A percentile compares a stretch with the other conserved stretches of the same genome.
Evolutionary conservation across 2,888 invertebrate species (phyloP).

Genomic region (Drosophila merina): DNA sequence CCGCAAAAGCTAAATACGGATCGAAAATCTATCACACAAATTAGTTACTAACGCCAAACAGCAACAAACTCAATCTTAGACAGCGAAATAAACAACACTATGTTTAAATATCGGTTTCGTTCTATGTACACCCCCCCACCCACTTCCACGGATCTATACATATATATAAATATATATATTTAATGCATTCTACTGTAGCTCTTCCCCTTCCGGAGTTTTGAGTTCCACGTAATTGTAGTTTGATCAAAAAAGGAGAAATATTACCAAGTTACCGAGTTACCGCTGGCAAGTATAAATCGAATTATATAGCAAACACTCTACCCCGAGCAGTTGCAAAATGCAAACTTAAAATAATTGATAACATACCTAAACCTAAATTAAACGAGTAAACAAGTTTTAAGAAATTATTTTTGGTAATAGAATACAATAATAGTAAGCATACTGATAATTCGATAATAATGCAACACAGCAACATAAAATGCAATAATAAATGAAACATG

Average conservation of each 20-base stretch:
- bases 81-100: conserved; percentile 31
- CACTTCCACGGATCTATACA: conserved; percentile 20
- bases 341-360: conserved; percentile 70
- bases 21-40: conserved; percentile 53
- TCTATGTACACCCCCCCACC: conserved; percentile 56
- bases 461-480: conserved; percentile 60
- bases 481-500: conserved; percentile 78
- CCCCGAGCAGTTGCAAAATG: conserved; percentile 49
- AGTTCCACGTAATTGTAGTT: conserved; percentile 64
- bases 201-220: conserved; percentile 57
- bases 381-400: conserved; percentile 74
- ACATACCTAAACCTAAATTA: conserved; percentile 68
- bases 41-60: conserved; percentile 48
- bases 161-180: conserved; percentile 32
- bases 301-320: conserved; percentile 51
- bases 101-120: conserved; percentile 69
- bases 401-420: conserved; percentile 83
- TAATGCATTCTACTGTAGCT: conserved; percentile 61
- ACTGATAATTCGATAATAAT: conserved; percentile 69
- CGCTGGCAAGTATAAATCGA: conserved; percentile 70
- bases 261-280: conserved; percentile 52
- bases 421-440: conserved; percentile 69
- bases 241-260: conserved; percentile 47
- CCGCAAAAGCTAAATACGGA: conserved; percentile 43
- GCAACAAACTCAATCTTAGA: conserved; percentile 23